phyloP scores from a whole-genome alignment of 2,797 vertebrate genomes.

The Gastrophryne carolinensis region DNA sequence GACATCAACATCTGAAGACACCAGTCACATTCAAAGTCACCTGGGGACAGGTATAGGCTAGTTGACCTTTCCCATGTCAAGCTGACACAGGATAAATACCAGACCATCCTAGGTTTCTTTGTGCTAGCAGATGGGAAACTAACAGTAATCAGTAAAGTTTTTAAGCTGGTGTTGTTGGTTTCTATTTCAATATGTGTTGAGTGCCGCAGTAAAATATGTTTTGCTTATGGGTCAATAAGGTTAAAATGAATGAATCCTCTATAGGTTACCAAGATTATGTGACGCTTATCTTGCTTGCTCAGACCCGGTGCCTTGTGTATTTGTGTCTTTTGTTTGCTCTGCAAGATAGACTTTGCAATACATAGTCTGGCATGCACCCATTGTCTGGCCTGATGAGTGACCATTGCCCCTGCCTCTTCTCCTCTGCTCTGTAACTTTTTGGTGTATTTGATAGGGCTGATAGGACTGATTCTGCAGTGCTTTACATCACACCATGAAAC shows the following conservation, averaged over 20 bases:
- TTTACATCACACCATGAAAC: no score
- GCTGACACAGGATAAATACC: constrained; percentile 10
- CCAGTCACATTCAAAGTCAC: constrained; percentile 29
- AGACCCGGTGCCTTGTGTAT: not conserved
- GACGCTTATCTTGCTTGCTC: not conserved
- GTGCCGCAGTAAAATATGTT: not conserved
- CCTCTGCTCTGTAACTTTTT: no score
- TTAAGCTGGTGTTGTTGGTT: no score
- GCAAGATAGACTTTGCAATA: not conserved
- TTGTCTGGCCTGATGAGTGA: not conserved
- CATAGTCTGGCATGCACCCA: not conserved
- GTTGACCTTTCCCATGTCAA: constrained; percentile 11
- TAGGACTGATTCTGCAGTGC: no score
- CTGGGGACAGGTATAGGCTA: constrained; percentile 31
- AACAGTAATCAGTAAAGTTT: no score
- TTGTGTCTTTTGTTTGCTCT: not conserved
- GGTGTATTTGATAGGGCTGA: no score
- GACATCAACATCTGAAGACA: constrained; percentile 13
- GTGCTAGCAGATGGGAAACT: no score
- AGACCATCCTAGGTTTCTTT: not conserved
- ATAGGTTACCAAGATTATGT: not conserved
- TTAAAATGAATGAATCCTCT: not conserved
- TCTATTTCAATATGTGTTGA: no score
- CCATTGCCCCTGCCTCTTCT: not conserved
- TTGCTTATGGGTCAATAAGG: not conserved